Evolutionary conservation across 2,113 vertebrate species (phyloP).

Genomic region (Cheilinus undulatus): DNA sequence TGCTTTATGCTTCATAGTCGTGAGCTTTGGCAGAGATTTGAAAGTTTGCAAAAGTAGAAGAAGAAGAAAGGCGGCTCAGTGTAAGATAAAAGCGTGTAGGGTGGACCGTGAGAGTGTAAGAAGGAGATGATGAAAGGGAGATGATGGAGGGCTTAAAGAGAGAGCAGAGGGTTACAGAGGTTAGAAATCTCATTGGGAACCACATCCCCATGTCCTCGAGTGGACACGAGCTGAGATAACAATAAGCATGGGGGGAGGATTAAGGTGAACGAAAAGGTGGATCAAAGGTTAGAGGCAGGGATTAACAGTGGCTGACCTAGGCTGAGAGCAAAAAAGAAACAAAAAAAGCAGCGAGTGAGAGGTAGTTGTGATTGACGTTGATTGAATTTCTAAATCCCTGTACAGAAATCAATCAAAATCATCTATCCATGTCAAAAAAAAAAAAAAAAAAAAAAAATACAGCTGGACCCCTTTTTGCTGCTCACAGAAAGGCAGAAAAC

Average conservation of each 20-base stretch:
- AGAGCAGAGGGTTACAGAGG: conserved; percentile 43
- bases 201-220: conserved; percentile 58
- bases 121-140: conserved; percentile 32
- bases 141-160: conserved; percentile 52
- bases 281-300: conserved; percentile 18
- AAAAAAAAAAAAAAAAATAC: too few species aligned
- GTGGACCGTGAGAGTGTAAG: conserved; percentile 11
- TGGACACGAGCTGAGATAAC: conserved; percentile 39
- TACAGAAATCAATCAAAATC: conserved; percentile 4
- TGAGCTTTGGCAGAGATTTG: conserved; percentile 26
- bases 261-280: conserved; percentile 37
- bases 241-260: conserved; percentile 40
- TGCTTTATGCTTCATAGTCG: conserved; percentile 22
- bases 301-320: conserved; percentile 26
- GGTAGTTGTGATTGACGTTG: background rate
- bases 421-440: conserved; percentile 4
- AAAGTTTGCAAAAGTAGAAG: conserved; percentile 20
- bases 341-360: background rate
- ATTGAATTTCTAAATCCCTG: background rate
- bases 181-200: conserved; percentile 58
- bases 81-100: conserved; percentile 9
- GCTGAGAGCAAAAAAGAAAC: conserved; percentile 16
- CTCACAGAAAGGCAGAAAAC: background rate
- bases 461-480: background rate
- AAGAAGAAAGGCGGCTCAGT: conserved; percentile 8